These are phyloP conservation scores for Luperina nickerlii DNA, from an alignment of 2,888 invertebrate genomes.

Conservation along the genomic window DNA sequence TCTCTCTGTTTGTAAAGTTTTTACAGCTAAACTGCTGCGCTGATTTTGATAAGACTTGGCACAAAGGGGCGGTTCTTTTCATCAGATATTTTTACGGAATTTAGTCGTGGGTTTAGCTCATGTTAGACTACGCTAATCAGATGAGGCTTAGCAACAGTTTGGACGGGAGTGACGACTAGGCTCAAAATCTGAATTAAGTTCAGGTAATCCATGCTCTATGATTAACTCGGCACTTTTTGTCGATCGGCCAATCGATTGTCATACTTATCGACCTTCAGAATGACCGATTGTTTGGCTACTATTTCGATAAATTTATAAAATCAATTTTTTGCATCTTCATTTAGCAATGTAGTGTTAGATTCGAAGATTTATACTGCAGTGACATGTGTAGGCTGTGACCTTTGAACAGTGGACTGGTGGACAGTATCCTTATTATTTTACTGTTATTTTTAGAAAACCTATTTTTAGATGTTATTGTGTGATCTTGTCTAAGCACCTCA, in stretches of 20 bases:
- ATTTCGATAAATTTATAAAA: background rate
- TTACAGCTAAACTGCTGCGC: background rate
- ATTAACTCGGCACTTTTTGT: background rate
- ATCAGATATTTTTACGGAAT: background rate
- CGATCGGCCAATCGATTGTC: constrained; percentile 7
- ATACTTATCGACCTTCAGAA: constrained; percentile 22
- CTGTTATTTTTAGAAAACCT: constrained; percentile 18
- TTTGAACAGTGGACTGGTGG: constrained; percentile 13
- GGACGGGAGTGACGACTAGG: background rate
- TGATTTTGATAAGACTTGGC: constrained; percentile 6
- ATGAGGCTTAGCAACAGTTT: background rate
- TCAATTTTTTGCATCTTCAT: background rate
- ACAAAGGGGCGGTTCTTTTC: background rate
- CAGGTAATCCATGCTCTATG: background rate
- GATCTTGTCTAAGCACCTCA: background rate
- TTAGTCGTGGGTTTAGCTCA: background rate
- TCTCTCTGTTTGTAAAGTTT: background rate
- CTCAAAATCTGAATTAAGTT: background rate
- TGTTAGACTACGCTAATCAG: background rate
- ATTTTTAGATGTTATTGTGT: background rate
- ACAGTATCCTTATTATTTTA: constrained; percentile 11
- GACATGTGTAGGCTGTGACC: constrained; percentile 24
- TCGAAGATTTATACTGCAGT: constrained; percentile 36
- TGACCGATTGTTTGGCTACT: constrained; percentile 20
- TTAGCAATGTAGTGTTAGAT: constrained; percentile 35